A percentile compares a stretch with the other conserved stretches of the same genome.
phyloP scores from a whole-genome alignment of 2,113 vertebrate genomes.

The Malurus cyaneus region DNA sequence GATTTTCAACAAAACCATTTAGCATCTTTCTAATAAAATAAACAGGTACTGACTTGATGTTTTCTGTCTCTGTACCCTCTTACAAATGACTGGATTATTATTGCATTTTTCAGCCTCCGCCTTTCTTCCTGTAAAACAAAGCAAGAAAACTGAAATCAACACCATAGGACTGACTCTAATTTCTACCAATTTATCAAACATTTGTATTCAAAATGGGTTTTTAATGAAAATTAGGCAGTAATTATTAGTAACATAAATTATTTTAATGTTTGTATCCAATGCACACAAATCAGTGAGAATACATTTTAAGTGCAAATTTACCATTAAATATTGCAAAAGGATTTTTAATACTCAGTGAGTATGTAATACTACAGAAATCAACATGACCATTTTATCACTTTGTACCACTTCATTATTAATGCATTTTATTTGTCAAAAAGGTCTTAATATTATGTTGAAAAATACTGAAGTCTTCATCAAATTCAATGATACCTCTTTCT shows the following conservation, averaged over 20 bases:
- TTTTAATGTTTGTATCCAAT: not conserved
- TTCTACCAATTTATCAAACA: not conserved
- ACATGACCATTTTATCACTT: not conserved
- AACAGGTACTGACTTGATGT: slow-evolving; percentile 82
- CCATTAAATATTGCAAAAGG: not conserved
- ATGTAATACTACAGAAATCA: not conserved
- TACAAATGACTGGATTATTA: slow-evolving; percentile 96
- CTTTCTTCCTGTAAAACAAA: slow-evolving; percentile 86
- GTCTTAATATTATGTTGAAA: not conserved
- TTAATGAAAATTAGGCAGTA: not conserved
- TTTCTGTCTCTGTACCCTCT: slow-evolving; percentile 93
- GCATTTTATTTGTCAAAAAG: not conserved
- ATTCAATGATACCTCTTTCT: not conserved
- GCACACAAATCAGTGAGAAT: not conserved
- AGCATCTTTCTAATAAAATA: not conserved
- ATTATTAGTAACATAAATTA: not conserved
- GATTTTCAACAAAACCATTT: not conserved
- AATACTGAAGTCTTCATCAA: not conserved
- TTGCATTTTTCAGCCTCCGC: slow-evolving; percentile 91
- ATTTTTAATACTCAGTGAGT: not conserved
- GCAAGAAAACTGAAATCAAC: not conserved
- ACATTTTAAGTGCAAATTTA: not conserved
- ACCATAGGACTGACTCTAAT: not conserved
- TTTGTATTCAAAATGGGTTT: not conserved
- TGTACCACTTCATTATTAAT: not conserved